These are phyloP conservation scores for Lypha dubia DNA, from an alignment of 2,888 invertebrate genomes.

Conservation along the genomic window DNA sequence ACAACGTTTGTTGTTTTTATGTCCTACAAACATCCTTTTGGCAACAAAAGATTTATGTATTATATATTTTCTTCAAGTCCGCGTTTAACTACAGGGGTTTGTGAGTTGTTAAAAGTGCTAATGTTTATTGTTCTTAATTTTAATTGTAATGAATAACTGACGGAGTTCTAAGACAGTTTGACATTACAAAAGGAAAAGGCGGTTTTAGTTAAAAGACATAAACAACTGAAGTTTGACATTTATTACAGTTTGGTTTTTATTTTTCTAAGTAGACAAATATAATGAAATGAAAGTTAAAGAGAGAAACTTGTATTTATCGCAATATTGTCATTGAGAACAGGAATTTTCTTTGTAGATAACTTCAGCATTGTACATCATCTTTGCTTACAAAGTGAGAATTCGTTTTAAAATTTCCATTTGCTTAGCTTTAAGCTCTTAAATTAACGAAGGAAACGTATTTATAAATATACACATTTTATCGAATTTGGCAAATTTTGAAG, in stretches of 20 bases:
- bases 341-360: too few relatives aligned
- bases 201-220: constrained; percentile 75
- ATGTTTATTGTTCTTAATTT: constrained; percentile 3
- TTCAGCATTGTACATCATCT: too few relatives aligned
- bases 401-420: too few relatives aligned
- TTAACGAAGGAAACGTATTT: too few relatives aligned
- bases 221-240: constrained; percentile 78
- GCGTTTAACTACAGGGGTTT: constrained; percentile 29
- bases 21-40: constrained; percentile 28
- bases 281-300: background rate
- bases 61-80: constrained; percentile 53
- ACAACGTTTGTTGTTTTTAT: constrained; percentile 71
- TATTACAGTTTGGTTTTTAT: constrained; percentile 71
- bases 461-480: too few relatives aligned
- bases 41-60: constrained; percentile 65
- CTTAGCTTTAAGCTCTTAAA: too few relatives aligned
- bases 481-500: too few relatives aligned
- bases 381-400: too few relatives aligned
- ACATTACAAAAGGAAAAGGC: constrained; percentile 59
- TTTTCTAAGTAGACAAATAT: background rate
- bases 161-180: constrained; percentile 1
- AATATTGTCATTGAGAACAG: background rate
- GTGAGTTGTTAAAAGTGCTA: background rate
- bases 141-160: background rate
- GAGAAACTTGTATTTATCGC: background rate